phyloP scores from a whole-genome alignment of 1,140 invertebrate genomes.

The Patella vulgata region DNA sequence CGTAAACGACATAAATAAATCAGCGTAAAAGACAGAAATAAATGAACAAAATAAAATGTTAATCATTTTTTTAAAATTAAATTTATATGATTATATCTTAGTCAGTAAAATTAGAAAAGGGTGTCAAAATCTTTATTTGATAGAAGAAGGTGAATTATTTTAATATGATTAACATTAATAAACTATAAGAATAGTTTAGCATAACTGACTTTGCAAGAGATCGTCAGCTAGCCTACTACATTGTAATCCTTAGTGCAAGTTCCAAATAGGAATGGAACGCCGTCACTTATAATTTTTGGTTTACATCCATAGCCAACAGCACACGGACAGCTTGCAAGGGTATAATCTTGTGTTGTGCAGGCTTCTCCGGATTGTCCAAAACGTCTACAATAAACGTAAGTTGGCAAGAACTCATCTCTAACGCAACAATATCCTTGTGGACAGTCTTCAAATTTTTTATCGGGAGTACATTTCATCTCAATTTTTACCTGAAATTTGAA shows the following conservation, averaged over 20 bases:
- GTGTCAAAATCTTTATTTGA: no score
- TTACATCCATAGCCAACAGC: constrained; percentile 18
- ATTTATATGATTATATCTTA: no score
- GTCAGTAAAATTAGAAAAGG: no score
- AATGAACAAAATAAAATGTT: no score
- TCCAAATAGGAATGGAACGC: constrained; percentile 30
- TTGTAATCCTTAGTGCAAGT: constrained; percentile 17
- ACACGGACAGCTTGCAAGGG: constrained; percentile 32
- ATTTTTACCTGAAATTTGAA: constrained; percentile 9
- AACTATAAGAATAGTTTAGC: no score
- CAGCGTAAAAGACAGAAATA: no score
- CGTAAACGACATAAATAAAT: no score
- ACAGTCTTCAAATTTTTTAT: constrained; percentile 16
- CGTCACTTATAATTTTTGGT: constrained; percentile 29
- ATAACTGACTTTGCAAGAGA: no score
- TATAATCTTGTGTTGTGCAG: constrained; percentile 26
- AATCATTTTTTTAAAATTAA: no score
- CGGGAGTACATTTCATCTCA: constrained; percentile 20
- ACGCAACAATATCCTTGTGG: constrained; percentile 41
- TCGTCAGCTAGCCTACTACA: no score
- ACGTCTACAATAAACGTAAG: constrained; percentile 41
- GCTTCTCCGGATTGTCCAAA: constrained; percentile 19
- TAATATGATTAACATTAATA: no score
- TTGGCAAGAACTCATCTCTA: constrained; percentile 37
- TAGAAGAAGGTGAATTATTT: no score